Base-by-base conservation (phyloP, 2,113 vertebrate genomes). In the Upupa epops region DNA sequence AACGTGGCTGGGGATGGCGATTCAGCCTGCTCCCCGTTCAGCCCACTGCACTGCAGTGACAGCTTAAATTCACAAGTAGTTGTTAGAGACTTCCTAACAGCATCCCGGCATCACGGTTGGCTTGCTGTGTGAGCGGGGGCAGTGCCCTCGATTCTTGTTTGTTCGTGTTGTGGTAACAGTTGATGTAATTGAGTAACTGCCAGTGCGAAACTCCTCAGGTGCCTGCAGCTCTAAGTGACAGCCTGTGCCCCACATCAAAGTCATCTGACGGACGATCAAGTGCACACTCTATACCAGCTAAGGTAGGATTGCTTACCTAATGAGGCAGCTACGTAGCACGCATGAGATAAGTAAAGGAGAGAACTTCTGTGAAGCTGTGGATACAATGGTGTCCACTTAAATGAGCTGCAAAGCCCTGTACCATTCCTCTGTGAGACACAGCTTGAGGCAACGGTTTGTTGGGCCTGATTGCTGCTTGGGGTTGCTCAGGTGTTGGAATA, bases 251-350 rank as follows among this genome's bases (percentile, higher is more conserved):
- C 42, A 83, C 94, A 26, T 94, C 96, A 29, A 95, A 93, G 84
- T 97, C 97, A 6, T 96, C 96, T 17, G 97, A 97, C 26, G 97
- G 84, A 73, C 95, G 68, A 36, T 36, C 81, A n/a, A 81, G 81
- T 25, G 22, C 31, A 8, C 94, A 88, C 32, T 46, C 94, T 42
- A 4, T 61, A 59, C 86, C 95, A 72, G 97, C 95, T 90, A 98
- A 98, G 96, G 98, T 98, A 91, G 96, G 96, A 55, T 6, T 55
- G 4, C 46, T 58, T 56, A 29, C 20, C 5, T 60, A 34, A 75
- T 59, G 14, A 51, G 76, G 81, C 89, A 63, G 13, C 56, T 83
- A 29, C 0, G 0, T 69, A 58, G 66, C 3, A 3, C 76, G 14
- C 0, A 0, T 64, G 21, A 63, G 8, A 24, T 54, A 31, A 71